Base-by-base conservation (phyloP, 2,888 invertebrate genomes). In the Balanococcus diminutus region DNA sequence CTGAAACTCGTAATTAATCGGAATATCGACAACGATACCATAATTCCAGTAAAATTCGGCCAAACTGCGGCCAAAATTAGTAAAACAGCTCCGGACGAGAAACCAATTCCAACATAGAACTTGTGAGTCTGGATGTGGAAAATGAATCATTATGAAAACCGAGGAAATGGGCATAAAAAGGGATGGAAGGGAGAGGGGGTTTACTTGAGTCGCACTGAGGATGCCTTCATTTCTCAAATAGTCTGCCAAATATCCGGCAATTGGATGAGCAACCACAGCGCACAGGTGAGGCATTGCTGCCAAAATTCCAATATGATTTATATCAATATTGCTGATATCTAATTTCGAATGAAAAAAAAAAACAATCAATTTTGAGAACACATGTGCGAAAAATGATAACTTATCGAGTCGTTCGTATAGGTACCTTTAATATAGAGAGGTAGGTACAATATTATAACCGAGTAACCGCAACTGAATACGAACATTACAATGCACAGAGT, bases 351-450 rank as follows among this genome's bases (percentile, higher is more conserved):
- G 72, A 1, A 72, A n/a, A 14, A 31, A 1, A 31, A 31, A 72
- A 72, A 28, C 72, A 0, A n/a, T n/a, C n/a, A 46, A 46, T 61
- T 8, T 3, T 61, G 3, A 4, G 22, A 19, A 25, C 8, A 61
- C 3, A 22, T 61, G 9, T 61, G 19, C n/a, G n/a, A n/a, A n/a
- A n/a, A n/a, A n/a, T n/a, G n/a, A n/a, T n/a, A n/a, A n/a, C n/a
- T n/a, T n/a, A n/a, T n/a, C 16, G 16, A 46, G 16, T 16, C 16
- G 1, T 14, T 4, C 2, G 46, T 14, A 39, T 39, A 42, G n/a
- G n/a, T 79, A 79, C 75, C 75, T 79, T 79, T 79, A 0, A 79
- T 79, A 11, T 79, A 79, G n/a, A 79, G 31, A 14, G 75, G 75
- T 28, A 79, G 6, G 19, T 79, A 79, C n/a, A 79, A 79, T 11